phyloP scores from a whole-genome alignment of 2,113 vertebrate genomes.

The Litocranius walleri region DNA sequence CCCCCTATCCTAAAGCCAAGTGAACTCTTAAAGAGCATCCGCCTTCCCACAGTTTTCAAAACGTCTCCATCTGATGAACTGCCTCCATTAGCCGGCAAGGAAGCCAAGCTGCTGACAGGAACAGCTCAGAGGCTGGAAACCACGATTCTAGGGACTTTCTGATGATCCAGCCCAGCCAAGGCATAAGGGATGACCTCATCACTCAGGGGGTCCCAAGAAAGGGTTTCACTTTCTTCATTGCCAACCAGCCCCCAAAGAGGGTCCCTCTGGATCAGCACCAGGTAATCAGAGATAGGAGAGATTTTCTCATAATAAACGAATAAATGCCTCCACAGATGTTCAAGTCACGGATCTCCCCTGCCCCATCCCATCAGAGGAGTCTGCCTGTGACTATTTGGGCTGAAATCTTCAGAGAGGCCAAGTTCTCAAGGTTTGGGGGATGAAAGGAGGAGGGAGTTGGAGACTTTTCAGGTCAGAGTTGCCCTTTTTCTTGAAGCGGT shows the following conservation, averaged over 20 bases:
- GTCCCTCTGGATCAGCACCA: neutral
- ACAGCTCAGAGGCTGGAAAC: slow-evolving; percentile 30
- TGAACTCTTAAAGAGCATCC: neutral
- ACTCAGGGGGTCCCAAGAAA: slow-evolving; percentile 31
- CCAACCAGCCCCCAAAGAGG: neutral
- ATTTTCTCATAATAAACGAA: neutral
- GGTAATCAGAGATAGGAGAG: neutral
- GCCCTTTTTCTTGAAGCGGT: neutral
- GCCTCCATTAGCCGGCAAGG: slow-evolving; percentile 41
- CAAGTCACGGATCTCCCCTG: neutral
- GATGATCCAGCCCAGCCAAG: slow-evolving; percentile 47
- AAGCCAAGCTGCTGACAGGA: slow-evolving; percentile 66
- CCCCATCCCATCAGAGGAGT: neutral
- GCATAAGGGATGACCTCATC: slow-evolving; percentile 69
- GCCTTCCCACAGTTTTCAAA: neutral
- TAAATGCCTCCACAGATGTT: neutral
- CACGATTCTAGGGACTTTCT: slow-evolving; percentile 53
- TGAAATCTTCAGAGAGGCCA: neutral
- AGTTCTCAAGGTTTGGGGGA: neutral
- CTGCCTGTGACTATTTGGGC: neutral
- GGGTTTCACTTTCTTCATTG: neutral
- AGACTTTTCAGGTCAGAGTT: neutral
- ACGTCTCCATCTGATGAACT: neutral
- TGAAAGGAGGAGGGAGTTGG: neutral
- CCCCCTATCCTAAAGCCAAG: neutral